Evolutionary conservation across 2,888 invertebrate species (phyloP).

Genomic region (Ichneumoninae sp.): DNA sequence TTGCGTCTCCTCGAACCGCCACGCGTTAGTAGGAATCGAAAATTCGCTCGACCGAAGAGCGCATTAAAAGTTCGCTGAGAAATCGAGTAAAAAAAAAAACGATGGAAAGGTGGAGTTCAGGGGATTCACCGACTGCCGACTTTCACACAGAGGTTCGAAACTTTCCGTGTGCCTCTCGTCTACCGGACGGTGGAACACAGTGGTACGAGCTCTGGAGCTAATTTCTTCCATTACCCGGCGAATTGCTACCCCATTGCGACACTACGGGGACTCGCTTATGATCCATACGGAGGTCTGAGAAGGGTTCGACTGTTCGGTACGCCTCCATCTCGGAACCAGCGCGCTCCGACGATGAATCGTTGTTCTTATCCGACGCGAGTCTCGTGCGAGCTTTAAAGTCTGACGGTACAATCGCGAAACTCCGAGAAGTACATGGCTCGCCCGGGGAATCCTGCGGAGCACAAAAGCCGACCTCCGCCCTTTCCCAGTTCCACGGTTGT

Average conservation of each 20-base stretch:
- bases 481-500: constrained; percentile 1
- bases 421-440: constrained; percentile 7
- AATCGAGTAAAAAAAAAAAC: neutral
- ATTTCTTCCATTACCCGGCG: constrained; percentile 68
- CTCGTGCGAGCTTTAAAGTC: constrained; percentile 1
- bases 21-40: neutral
- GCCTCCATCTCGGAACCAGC: neutral
- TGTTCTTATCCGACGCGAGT: constrained; percentile 14
- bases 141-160: constrained; percentile 8
- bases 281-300: constrained; percentile 23
- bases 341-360: constrained; percentile 3
- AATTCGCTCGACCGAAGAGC: neutral
- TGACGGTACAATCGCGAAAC: constrained; percentile 21
- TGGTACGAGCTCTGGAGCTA: constrained; percentile 47
- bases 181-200: constrained; percentile 20
- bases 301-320: neutral
- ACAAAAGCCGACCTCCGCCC: neutral
- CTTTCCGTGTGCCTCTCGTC: constrained; percentile 27
- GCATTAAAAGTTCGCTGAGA: neutral
- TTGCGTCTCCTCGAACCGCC: too few species aligned
- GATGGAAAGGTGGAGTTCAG: neutral
- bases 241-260: constrained; percentile 64
- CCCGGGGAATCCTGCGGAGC: neutral
- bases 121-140: constrained; percentile 5
- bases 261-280: constrained; percentile 44